Evolutionary conservation across 1,140 invertebrate genomes (phyloP).

Genomic region (Periplaneta americana): DNA sequence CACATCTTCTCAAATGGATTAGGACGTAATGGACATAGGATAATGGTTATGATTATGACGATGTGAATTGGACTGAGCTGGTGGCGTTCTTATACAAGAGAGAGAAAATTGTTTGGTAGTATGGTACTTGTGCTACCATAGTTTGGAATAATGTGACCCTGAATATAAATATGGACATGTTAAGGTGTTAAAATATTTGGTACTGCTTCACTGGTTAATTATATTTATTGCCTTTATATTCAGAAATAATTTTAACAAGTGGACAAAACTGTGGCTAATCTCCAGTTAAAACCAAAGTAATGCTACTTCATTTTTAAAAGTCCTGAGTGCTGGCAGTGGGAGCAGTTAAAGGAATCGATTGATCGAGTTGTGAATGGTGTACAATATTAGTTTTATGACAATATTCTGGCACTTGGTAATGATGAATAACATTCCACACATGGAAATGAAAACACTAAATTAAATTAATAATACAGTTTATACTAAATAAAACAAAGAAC

Average conservation of each 20-base stretch:
- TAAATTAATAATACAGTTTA: neutral
- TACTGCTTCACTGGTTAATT: neutral
- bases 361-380: neutral
- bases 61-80: too few species aligned
- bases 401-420: neutral
- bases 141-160: too few species aligned
- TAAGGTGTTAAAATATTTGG: neutral
- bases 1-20: too few species aligned
- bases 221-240: neutral
- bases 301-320: neutral
- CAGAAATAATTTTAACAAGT: neutral
- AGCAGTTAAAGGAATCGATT: neutral
- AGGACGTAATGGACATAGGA: too few species aligned
- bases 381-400: neutral
- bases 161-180: too few species aligned
- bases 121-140: too few species aligned
- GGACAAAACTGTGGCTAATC: neutral
- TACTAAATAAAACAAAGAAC: neutral
- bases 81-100: too few species aligned
- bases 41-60: too few species aligned
- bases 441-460: neutral
- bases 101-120: too few species aligned
- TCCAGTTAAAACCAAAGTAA: neutral
- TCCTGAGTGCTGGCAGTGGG: neutral
- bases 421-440: neutral